Base-by-base conservation (phyloP, 2,888 invertebrate genomes). In the Drosophila paranaensis region DNA sequence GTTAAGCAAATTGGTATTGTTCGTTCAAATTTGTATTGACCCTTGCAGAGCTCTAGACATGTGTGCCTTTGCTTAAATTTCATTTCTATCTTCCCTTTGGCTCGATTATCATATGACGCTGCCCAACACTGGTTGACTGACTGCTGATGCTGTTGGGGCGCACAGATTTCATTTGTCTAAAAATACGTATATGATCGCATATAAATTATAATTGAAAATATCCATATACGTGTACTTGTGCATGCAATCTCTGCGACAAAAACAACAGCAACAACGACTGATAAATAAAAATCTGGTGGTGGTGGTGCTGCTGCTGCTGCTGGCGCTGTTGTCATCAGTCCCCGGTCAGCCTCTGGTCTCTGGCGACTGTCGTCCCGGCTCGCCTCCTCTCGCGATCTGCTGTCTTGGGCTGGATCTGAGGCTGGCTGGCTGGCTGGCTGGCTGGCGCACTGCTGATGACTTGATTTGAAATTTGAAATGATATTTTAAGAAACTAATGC, bases 401-500 rank as follows among this genome's bases (percentile, higher is more conserved):
- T 76, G 60, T 77, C 73, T 73, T 77, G 37, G 76, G 68, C 74
- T 77, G 77, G 69, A 77, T 68, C 62, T 56, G 61, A 53, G 37
- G 58, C 51, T 56, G 37, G 58, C 51, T 53, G 71, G 30, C 56
- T 60, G 73, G 65, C 55, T 57, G 37, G 58, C 51, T 53, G 71
- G 30, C 56, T 60, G 74, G 65, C 55, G 60, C 45, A 45, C 16
- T 65, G 81, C 57, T 86, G 83, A 81, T 87, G 84, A 84, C 87
- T 84, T 84, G 84, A 87, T 84, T 84, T 84, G 58, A 87, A 84
- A 84, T 84, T 73, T 84, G 80, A 87, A 87, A 84, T 85, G 80
- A 87, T 85, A 85, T 85, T 85, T 85, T 85, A 85, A 87, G 84
- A 85, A 85, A 84, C 80, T 81, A 80, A 83, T 84, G 82, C 82